phyloP scores from a whole-genome alignment of 2,113 vertebrate species.

The Grallaria varia region DNA sequence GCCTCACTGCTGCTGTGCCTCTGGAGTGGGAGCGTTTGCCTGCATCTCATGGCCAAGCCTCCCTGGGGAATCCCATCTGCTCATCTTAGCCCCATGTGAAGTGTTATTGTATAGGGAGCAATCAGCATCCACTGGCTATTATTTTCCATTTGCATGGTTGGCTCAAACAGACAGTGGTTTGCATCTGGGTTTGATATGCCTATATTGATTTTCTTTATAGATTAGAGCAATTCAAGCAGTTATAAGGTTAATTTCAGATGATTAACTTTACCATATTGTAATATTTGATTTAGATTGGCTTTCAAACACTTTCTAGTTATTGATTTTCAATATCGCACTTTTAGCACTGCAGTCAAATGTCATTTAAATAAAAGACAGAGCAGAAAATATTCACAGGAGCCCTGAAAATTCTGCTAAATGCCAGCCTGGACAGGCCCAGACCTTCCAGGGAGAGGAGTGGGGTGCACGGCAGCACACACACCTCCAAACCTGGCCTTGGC shows the following conservation, averaged over 20 bases:
- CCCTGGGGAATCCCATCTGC: background rate
- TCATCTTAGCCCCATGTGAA: background rate
- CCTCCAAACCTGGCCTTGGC: background rate
- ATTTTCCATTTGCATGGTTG: background rate
- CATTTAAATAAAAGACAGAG: slow-evolving; percentile 56
- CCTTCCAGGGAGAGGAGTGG: background rate
- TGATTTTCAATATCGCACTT: slow-evolving; percentile 79
- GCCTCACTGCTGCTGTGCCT: background rate
- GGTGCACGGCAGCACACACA: fast-evolving
- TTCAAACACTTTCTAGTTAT: slow-evolving; percentile 76
- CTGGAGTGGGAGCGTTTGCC: background rate
- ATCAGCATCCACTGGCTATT: background rate
- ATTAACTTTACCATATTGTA: slow-evolving; percentile 79
- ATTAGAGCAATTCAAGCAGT: slow-evolving; percentile 71
- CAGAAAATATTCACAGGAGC: slow-evolving; percentile 27
- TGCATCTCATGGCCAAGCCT: background rate
- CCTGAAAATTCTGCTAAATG: background rate
- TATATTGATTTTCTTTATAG: slow-evolving; percentile 73
- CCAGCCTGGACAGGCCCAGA: background rate
- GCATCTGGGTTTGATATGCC: slow-evolving; percentile 31
- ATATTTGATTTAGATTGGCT: slow-evolving; percentile 80
- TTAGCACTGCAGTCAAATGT: slow-evolving; percentile 63
- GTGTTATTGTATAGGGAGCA: background rate
- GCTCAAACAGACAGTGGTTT: background rate
- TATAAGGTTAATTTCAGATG: slow-evolving; percentile 83